A percentile compares a stretch with the other conserved stretches of the same genome.
These are phyloP conservation scores for Oxyruncus cristatus DNA, from an alignment of 2,113 vertebrate genomes.

Conservation along the genomic window DNA sequence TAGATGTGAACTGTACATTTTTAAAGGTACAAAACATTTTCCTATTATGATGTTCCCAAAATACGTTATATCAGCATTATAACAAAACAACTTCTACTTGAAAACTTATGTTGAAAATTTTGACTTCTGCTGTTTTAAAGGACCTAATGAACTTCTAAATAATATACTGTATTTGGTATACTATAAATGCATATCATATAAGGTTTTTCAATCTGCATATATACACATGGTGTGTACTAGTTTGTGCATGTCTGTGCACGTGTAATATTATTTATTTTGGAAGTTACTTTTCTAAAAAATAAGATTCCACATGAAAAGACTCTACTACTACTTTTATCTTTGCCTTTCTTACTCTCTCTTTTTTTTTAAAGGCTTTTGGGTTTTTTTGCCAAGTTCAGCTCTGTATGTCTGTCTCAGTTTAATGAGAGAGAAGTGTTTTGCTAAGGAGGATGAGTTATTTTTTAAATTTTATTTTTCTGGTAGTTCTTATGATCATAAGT, in stretches of 20 bases:
- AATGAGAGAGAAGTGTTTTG: no score
- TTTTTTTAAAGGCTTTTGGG: neutral
- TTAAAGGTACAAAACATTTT: neutral
- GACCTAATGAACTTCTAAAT: neutral
- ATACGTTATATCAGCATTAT: neutral
- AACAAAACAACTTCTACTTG: neutral
- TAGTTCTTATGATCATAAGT: neutral
- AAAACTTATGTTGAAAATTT: neutral
- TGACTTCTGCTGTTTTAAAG: neutral
- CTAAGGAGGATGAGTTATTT: no score
- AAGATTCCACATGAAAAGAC: neutral
- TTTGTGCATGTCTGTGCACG: neutral
- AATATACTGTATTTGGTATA: neutral
- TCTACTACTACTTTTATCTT: neutral
- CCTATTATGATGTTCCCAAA: neutral
- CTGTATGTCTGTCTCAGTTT: no score
- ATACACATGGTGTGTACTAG: neutral
- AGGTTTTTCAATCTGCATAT: neutral
- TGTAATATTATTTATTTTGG: neutral
- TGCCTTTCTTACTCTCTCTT: neutral
- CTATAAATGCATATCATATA: neutral
- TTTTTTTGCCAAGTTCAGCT: neutral
- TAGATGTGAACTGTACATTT: neutral
- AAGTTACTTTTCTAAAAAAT: neutral
- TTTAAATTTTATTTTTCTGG: neutral